phyloP scores from a whole-genome alignment of 2,888 invertebrate species.

The Scrobipalpa costella region DNA sequence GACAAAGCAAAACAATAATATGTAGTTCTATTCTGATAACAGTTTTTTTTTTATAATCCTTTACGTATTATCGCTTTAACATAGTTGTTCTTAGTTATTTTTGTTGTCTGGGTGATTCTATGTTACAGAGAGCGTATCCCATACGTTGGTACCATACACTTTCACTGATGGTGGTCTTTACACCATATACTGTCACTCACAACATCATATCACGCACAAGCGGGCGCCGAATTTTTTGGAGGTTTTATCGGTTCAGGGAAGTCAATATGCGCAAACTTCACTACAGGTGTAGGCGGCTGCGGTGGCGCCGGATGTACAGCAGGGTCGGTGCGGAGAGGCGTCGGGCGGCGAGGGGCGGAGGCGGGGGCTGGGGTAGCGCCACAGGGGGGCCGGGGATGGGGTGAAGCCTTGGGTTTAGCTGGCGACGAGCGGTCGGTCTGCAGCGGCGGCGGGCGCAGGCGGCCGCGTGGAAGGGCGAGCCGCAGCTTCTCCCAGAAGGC shows the following conservation, averaged over 20 bases:
- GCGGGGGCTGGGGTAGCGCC: too few species aligned
- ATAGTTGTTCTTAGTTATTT: too few species aligned
- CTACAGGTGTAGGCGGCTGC: constrained; percentile 89
- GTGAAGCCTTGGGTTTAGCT: constrained; percentile 78
- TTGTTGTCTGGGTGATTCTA: too few species aligned
- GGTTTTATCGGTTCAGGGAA: constrained; percentile 84
- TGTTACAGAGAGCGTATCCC: too few species aligned
- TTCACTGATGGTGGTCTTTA: too few species aligned
- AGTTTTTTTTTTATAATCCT: too few species aligned
- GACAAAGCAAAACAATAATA: too few species aligned
- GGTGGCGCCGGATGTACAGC: constrained; percentile 84
- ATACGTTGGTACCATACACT: too few species aligned
- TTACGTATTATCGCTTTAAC: too few species aligned
- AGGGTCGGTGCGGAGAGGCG: constrained; percentile 81
- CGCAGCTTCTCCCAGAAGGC: constrained; percentile 90
- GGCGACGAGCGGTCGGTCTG: constrained; percentile 54
- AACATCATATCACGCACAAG: constrained; percentile 23
- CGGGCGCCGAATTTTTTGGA: constrained; percentile 18
- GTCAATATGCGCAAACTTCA: constrained; percentile 84
- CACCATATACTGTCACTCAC: too few species aligned
- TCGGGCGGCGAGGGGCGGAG: constrained; percentile 83
- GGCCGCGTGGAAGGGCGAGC: constrained; percentile 87
- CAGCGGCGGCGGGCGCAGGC: constrained; percentile 37
- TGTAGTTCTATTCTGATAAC: too few species aligned
- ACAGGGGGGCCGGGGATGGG: constrained; percentile 60